Percentiles rank a stretch among this genome's conserved stretches.
phyloP scores from a whole-genome alignment of 2,888 invertebrate species.

The Nemapogon koenigi region DNA sequence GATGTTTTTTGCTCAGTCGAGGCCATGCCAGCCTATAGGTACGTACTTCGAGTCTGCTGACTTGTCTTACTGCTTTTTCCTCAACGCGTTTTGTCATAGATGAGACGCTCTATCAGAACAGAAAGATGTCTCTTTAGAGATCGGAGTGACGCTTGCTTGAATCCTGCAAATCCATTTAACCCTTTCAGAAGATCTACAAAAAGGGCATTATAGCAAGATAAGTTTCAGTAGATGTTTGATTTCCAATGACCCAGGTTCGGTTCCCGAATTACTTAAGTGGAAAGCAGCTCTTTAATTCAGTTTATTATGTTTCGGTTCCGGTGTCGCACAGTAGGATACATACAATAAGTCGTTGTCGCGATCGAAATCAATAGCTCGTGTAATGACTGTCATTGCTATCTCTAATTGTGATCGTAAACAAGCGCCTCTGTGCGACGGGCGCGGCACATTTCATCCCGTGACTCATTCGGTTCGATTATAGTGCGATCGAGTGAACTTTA shows the following conservation, averaged over 20 bases:
- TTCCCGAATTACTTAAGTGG: too few relatives aligned
- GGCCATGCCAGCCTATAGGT: constrained; percentile 3
- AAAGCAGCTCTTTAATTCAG: too few relatives aligned
- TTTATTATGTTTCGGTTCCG: too few relatives aligned
- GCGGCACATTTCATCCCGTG: constrained; percentile 3
- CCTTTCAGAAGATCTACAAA: too few relatives aligned
- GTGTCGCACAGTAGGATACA: too few relatives aligned
- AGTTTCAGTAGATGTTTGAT: too few relatives aligned
- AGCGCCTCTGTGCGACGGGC: constrained; percentile 7
- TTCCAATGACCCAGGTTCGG: too few relatives aligned
- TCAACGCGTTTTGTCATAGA: background rate
- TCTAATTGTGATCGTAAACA: constrained; percentile 16
- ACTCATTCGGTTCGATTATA: constrained; percentile 2
- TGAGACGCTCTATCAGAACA: background rate
- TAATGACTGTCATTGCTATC: constrained; percentile 26
- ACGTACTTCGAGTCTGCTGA: background rate
- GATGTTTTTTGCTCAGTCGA: constrained; percentile 1
- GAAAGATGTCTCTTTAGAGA: too few relatives aligned
- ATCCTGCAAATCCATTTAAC: too few relatives aligned
- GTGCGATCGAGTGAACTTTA: too few relatives aligned
- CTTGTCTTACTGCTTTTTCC: constrained; percentile 5
- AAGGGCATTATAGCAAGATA: too few relatives aligned
- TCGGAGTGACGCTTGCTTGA: too few relatives aligned
- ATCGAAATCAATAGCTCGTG: constrained; percentile 36
- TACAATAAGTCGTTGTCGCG: constrained; percentile 28